These are phyloP conservation scores for human DNA, from an alignment of 2,113 vertebrate species.

Conservation along the genomic window GRCh38 chr2:150075001-150075500, in stretches of 20 bases:
- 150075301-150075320: not conserved
- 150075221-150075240: not conserved
- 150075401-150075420: not conserved
- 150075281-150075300: not conserved
- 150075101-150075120: not conserved
- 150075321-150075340: not conserved
- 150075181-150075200: not conserved
- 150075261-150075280: not conserved
- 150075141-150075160: not conserved
- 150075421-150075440: not conserved
- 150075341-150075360: not conserved
- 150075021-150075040: not conserved
- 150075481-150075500: not conserved
- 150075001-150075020: not conserved
- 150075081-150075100: not conserved
- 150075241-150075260: not conserved
- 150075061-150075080: not conserved
- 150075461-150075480: not conserved
- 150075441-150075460: not conserved
- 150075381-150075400: not conserved
- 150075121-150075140: not conserved
- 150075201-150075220: not conserved
- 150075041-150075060: not conserved
- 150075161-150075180: not conserved
- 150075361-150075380: not conserved